Conservation (phyloP, 1,140 invertebrate genomes). For the Catajapyx aquilonaris region DNA sequence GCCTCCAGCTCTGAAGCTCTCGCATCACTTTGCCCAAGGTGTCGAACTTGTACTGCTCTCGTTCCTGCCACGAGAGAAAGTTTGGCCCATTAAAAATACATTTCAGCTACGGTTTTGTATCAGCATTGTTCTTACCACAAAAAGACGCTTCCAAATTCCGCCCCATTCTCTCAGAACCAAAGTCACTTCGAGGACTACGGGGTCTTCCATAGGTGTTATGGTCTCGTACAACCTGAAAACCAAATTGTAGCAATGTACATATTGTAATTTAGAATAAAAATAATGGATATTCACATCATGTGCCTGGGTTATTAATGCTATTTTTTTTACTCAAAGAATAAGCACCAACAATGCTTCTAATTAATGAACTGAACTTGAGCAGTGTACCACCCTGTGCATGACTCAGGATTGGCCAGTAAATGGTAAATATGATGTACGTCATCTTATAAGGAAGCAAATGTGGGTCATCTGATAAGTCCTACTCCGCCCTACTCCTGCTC, state of each 20-base stretch:
- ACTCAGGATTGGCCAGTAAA: no score
- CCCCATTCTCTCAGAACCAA: constrained; percentile 82
- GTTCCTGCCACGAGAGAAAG: constrained; percentile 29
- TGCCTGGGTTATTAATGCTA: no score
- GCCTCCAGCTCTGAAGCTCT: constrained; percentile 62
- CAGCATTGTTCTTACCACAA: constrained; percentile 38
- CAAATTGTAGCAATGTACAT: constrained; percentile 7
- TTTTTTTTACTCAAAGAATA: no score
- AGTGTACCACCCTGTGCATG: no score
- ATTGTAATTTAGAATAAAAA: no score
- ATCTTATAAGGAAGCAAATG: no score
- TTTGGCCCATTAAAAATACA: not conserved
- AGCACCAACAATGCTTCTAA: no score
- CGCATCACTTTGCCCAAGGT: constrained; percentile 68
- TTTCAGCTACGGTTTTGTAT: not conserved
- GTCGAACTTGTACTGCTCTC: constrained; percentile 59
- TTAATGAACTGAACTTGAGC: no score
- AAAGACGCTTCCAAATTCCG: constrained; percentile 71
- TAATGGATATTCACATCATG: no score
- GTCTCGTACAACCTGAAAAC: constrained; percentile 34
- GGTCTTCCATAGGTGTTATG: constrained; percentile 54
- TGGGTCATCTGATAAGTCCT: no score
- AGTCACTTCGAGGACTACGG: constrained; percentile 74
- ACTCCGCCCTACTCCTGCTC: no score
- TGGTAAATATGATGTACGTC: no score